These are phyloP conservation scores for Pollimyrus isidori DNA, from an alignment of 2,113 vertebrate genomes.

Conservation along the genomic window DNA sequence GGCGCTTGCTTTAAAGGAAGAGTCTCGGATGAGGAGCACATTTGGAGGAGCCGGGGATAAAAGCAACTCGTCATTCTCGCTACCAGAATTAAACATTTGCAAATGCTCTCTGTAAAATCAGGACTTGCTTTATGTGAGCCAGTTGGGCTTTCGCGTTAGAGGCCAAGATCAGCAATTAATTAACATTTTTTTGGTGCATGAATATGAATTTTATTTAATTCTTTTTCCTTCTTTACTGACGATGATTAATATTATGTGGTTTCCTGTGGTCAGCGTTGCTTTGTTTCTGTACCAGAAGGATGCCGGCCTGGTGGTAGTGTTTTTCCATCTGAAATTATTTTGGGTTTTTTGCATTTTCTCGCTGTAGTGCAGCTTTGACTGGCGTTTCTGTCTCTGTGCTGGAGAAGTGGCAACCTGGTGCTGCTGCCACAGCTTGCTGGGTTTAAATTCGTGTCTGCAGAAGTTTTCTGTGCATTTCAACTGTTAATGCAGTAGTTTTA, in stretches of 20 bases:
- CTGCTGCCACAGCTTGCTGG: neutral
- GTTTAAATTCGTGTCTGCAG: neutral
- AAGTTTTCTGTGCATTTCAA: neutral
- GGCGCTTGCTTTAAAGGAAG: constrained; percentile 23
- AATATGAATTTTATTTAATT: constrained; percentile 2
- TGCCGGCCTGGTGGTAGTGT: neutral
- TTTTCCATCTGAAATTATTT: constrained; percentile 15
- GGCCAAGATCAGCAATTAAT: constrained; percentile 25
- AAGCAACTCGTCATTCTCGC: constrained; percentile 26
- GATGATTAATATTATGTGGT: neutral
- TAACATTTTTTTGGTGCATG: neutral
- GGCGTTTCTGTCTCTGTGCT: neutral
- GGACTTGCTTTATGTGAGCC: constrained; percentile 26
- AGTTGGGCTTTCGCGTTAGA: constrained; percentile 22
- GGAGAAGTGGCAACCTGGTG: neutral
- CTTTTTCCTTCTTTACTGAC: neutral
- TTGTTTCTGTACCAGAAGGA: neutral
- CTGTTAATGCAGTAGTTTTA: neutral
- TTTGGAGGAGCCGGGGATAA: constrained; percentile 23
- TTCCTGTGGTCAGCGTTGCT: neutral
- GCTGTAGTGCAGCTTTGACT: neutral
- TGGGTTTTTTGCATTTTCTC: neutral
- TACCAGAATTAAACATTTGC: constrained; percentile 36
- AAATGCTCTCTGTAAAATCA: constrained; percentile 27
- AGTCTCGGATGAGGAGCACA: constrained; percentile 19